Conservation (phyloP, 2,888 invertebrate genomes). For the Loripinus fragilis region DNA sequence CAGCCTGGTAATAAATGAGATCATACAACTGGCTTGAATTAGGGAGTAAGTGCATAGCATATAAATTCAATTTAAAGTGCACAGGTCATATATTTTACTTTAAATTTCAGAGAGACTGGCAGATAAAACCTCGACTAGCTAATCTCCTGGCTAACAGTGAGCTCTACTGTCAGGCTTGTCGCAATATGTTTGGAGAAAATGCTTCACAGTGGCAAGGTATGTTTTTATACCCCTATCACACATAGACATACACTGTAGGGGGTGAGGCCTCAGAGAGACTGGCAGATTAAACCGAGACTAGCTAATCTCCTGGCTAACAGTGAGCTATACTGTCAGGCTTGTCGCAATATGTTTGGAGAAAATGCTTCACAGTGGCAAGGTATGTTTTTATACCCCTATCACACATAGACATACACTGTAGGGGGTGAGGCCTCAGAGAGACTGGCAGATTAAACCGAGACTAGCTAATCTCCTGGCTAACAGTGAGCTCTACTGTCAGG, state of each 20-base stretch:
- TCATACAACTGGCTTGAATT: too few relatives aligned
- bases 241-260: too few relatives aligned
- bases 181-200: slow-evolving; percentile 97
- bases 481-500: slow-evolving; percentile 97
- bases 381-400: too few relatives aligned
- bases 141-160: slow-evolving; percentile 96
- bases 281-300: slow-evolving; percentile 96
- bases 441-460: slow-evolving; percentile 96
- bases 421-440: slow-evolving; percentile 89
- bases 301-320: slow-evolving; percentile 96
- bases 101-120: slow-evolving; percentile 93
- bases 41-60: too few relatives aligned
- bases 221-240: too few relatives aligned
- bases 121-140: slow-evolving; percentile 95
- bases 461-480: slow-evolving; percentile 95
- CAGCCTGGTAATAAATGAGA: too few relatives aligned
- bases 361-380: slow-evolving; percentile 85
- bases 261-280: slow-evolving; percentile 95
- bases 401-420: too few relatives aligned
- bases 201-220: slow-evolving; percentile 76
- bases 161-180: slow-evolving; percentile 95
- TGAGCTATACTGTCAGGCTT: slow-evolving; percentile 96
- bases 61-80: too few relatives aligned
- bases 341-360: slow-evolving; percentile 97
- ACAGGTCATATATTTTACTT: too few relatives aligned